A percentile compares a stretch with the other conserved stretches of the same genome.
Evolutionary conservation across 2,113 vertebrate species (phyloP).

Genomic region (Muscicapa adusta): DNA sequence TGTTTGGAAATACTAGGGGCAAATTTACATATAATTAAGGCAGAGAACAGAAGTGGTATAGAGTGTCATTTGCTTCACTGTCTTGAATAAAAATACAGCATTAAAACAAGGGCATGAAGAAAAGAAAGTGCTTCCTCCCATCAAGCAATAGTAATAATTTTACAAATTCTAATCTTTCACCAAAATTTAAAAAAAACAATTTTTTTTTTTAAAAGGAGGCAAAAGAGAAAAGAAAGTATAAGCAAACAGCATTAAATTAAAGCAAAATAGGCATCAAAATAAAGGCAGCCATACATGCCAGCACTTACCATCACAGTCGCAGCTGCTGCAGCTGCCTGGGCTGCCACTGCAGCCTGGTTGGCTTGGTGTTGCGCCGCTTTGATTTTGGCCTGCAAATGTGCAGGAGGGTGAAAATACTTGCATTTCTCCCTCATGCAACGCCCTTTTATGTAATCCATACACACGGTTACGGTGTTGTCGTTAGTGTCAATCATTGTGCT

Average conservation of each 20-base stretch:
- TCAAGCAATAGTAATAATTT: conserved; percentile 60
- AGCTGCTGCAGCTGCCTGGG: conserved; percentile 88
- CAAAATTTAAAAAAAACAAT: not conserved
- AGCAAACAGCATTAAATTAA: conserved; percentile 37
- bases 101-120: conserved; percentile 39
- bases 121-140: conserved; percentile 61
- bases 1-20: not conserved
- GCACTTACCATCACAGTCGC: conserved; percentile 91
- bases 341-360: conserved; percentile 87
- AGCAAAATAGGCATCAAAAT: conserved; percentile 39
- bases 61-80: conserved; percentile 54
- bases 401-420: conserved; percentile 99
- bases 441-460: conserved; percentile 99
- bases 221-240: conserved; percentile 28
- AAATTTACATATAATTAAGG: conserved; percentile 36
- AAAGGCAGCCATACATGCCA: conserved; percentile 55
- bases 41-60: conserved; percentile 62
- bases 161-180: not conserved
- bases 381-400: conserved; percentile 99
- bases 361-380: conserved; percentile 95
- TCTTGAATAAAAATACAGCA: conserved; percentile 65
- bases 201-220: not conserved
- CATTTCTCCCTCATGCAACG: conserved; percentile 99
- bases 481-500: conserved; percentile 95
- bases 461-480: conserved; percentile 97